These are phyloP conservation scores for Osmerus eperlanus DNA, from an alignment of 2,113 vertebrate genomes.

Conservation along the genomic window DNA sequence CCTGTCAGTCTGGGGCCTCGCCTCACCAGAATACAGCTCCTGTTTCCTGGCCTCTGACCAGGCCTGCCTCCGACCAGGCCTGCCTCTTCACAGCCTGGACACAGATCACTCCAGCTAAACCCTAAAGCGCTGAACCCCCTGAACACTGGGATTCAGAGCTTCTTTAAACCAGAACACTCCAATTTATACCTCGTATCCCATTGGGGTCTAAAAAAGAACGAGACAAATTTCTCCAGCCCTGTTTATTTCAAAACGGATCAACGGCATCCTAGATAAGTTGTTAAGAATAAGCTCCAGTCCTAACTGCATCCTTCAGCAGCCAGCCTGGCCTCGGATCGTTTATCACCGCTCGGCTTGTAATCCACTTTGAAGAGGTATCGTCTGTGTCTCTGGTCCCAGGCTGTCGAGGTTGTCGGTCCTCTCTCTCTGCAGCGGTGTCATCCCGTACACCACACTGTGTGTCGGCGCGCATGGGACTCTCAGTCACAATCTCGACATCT, in stretches of 20 bases:
- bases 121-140: background rate
- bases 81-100: conserved; percentile 29
- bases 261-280: too few species aligned
- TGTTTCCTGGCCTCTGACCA: conserved; percentile 38
- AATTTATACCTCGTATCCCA: background rate
- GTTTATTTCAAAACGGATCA: too few species aligned
- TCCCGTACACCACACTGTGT: conserved; percentile 31
- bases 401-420: conserved; percentile 11
- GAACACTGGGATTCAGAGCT: background rate
- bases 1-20: conserved; percentile 10
- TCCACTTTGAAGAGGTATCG: conserved; percentile 32
- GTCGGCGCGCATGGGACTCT: conserved; percentile 34
- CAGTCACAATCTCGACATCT: conserved; percentile 39
- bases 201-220: conserved; percentile 1
- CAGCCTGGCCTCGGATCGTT: background rate
- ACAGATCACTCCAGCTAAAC: conserved; percentile 2
- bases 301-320: background rate
- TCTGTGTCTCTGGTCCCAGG: background rate
- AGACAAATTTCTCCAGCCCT: too few species aligned
- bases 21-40: conserved; percentile 21
- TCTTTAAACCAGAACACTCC: conserved; percentile 27
- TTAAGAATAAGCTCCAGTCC: too few species aligned
- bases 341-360: conserved; percentile 29
- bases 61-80: conserved; percentile 26
- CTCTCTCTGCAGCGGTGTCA: conserved; percentile 1